phyloP scores from a whole-genome alignment of 2,113 vertebrate species.

The Calidris pygmaea region DNA sequence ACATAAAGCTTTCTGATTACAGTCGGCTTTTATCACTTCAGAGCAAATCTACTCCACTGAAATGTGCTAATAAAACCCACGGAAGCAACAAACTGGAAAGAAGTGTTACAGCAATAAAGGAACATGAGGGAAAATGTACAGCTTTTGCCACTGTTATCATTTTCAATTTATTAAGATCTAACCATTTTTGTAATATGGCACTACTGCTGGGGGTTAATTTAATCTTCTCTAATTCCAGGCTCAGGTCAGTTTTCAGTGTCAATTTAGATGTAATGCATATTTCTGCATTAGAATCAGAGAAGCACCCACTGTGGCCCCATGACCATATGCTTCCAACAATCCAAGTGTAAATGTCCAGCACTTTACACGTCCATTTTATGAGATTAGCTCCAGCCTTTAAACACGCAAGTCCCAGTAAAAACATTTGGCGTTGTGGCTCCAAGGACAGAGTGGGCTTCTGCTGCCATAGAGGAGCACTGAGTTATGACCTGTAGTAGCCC shows the following conservation, averaged over 20 bases:
- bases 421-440: neutral
- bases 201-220: conserved; percentile 72
- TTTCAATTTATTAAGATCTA: conserved; percentile 73
- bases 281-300: conserved; percentile 24
- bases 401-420: neutral
- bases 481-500: neutral
- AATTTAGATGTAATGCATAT: conserved; percentile 60
- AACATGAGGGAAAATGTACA: conserved; percentile 56
- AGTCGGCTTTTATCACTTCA: conserved; percentile 57
- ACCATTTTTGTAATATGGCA: conserved; percentile 61
- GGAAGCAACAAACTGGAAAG: conserved; percentile 61
- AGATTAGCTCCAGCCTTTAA: conserved; percentile 55
- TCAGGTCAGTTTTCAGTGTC: conserved; percentile 49
- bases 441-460: neutral
- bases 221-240: conserved; percentile 65
- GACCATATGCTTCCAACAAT: conserved; percentile 58
- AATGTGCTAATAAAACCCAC: conserved; percentile 68
- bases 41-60: conserved; percentile 66
- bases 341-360: conserved; percentile 28
- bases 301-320: conserved; percentile 13
- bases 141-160: conserved; percentile 64
- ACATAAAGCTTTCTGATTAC: conserved; percentile 63
- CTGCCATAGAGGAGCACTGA: neutral
- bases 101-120: conserved; percentile 69
- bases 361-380: neutral